A percentile compares a stretch with the other conserved stretches of the same genome.
These are phyloP conservation scores for Equus przewalskii DNA, from an alignment of 2,113 vertebrate species.

Conservation along the genomic window DNA sequence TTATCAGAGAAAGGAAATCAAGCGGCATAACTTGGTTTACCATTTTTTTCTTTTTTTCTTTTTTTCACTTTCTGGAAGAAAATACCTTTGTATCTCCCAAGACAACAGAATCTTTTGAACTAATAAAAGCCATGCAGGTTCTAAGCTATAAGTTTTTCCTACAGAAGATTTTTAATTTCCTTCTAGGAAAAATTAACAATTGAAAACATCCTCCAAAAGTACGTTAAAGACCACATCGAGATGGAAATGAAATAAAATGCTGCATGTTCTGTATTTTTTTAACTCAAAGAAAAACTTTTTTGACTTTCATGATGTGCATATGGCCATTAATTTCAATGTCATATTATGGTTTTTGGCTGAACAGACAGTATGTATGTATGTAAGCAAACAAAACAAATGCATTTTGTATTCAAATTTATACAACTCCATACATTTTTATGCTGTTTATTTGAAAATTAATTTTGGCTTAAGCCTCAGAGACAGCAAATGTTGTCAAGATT, in stretches of 20 bases:
- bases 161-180: not conserved
- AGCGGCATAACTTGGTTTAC: slow-evolving; percentile 47
- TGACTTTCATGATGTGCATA: slow-evolving; percentile 90
- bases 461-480: slow-evolving; percentile 93
- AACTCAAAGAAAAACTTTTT: slow-evolving; percentile 89
- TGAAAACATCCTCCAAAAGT: slow-evolving; percentile 67
- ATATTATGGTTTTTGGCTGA: slow-evolving; percentile 92
- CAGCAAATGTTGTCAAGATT: slow-evolving; percentile 94
- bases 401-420: slow-evolving; percentile 95
- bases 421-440: slow-evolving; percentile 95
- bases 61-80: slow-evolving; percentile 44
- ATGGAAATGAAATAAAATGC: slow-evolving; percentile 66
- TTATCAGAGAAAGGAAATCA: slow-evolving; percentile 57
- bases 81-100: slow-evolving; percentile 22
- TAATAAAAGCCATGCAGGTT: not conserved
- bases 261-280: slow-evolving; percentile 75
- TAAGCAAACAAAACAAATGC: slow-evolving; percentile 92
- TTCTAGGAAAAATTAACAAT: slow-evolving; percentile 66
- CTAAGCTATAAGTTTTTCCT: slow-evolving; percentile 28
- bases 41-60: slow-evolving; percentile 58
- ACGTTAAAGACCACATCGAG: slow-evolving; percentile 65
- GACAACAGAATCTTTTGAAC: slow-evolving; percentile 60
- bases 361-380: slow-evolving; percentile 90
- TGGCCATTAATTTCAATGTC: slow-evolving; percentile 91
- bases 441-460: slow-evolving; percentile 95